phyloP scores from a whole-genome alignment of 2,888 invertebrate species.

The Xanthorhoe designata region DNA sequence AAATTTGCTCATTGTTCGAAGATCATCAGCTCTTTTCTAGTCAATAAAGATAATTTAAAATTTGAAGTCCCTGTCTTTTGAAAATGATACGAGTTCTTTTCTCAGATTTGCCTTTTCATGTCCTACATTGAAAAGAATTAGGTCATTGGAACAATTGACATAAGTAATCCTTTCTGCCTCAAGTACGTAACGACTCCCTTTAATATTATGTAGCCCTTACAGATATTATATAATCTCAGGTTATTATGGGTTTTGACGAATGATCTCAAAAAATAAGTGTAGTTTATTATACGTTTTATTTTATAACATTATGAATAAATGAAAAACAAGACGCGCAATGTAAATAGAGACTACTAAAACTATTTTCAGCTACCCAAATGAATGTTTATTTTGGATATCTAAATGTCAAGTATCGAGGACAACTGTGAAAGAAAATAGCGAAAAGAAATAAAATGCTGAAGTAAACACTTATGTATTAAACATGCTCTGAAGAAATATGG shows the following conservation, averaged over 20 bases:
- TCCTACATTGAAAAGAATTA: neutral
- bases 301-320: too few species aligned
- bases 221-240: too few species aligned
- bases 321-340: neutral
- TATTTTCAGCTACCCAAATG: conserved; percentile 6
- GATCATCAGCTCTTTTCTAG: too few species aligned
- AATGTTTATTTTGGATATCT: conserved; percentile 24
- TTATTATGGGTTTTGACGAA: neutral
- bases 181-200: neutral
- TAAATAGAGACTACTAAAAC: conserved; percentile 12
- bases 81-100: too few species aligned
- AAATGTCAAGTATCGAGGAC: conserved; percentile 25
- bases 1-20: too few species aligned
- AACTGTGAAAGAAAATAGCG: conserved; percentile 17
- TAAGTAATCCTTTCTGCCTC: neutral
- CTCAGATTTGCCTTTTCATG: neutral
- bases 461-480: conserved; percentile 18
- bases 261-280: neutral
- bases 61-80: too few species aligned
- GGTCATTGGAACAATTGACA: conserved; percentile 43
- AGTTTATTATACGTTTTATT: too few species aligned
- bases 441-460: conserved; percentile 20
- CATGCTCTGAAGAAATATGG: conserved; percentile 30
- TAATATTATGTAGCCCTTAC: too few species aligned
- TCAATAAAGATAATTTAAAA: too few species aligned